phyloP scores from a whole-genome alignment of 1,140 invertebrate genomes.

The Gonioctena quinquepunctata region DNA sequence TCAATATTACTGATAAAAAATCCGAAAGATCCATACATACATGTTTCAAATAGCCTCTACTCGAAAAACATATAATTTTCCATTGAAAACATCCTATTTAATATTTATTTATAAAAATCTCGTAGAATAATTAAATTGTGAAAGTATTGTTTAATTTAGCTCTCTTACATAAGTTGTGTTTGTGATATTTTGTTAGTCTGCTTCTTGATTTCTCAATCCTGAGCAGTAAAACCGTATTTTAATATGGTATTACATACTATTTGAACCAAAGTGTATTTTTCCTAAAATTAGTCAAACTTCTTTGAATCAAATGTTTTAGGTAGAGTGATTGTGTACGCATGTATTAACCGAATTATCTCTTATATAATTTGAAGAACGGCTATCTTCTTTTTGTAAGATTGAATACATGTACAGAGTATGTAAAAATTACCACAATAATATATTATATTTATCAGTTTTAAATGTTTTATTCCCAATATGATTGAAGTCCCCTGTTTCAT shows the following conservation, averaged over 20 bases:
- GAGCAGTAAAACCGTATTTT: conserved; percentile 42
- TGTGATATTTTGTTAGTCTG: conserved; percentile 42
- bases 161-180: conserved; percentile 24
- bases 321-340: not conserved
- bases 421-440: conserved; percentile 34
- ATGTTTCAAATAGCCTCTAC: too few species aligned
- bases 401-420: conserved; percentile 33
- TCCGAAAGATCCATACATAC: too few species aligned
- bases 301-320: not conserved
- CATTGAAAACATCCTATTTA: too few species aligned
- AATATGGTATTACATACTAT: conserved; percentile 48
- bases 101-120: conserved; percentile 39
- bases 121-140: conserved; percentile 25
- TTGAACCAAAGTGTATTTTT: conserved; percentile 50
- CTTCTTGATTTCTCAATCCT: conserved; percentile 14
- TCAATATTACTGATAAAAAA: too few species aligned
- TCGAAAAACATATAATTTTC: too few species aligned
- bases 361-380: conserved; percentile 17
- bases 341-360: conserved; percentile 15
- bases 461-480: not conserved
- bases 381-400: conserved; percentile 27
- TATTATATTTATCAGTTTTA: conserved; percentile 28
- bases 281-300: conserved; percentile 25
- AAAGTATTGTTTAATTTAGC: conserved; percentile 28
- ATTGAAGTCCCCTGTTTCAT: too few species aligned